Evolutionary conservation across 1,140 invertebrate species (phyloP).

Genomic region (Ganaspis sp.): DNA sequence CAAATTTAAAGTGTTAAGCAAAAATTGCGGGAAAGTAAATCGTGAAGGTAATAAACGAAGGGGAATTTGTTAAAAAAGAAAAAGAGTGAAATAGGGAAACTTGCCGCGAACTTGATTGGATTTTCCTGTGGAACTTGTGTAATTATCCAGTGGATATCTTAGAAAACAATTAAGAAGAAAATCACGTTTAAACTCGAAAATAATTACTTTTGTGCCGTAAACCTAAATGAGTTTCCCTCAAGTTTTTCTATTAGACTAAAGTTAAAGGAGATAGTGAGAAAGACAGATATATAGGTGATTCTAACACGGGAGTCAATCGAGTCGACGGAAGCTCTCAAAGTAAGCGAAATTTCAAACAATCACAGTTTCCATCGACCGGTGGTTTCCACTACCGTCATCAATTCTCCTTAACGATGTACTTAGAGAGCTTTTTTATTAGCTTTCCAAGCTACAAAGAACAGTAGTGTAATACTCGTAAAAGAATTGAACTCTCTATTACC

Average conservation of each 20-base stretch:
- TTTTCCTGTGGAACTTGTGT: constrained; percentile 26
- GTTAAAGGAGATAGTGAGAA: constrained; percentile 8
- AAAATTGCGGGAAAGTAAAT: neutral
- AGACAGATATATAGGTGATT: constrained; percentile 12
- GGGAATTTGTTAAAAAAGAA: neutral
- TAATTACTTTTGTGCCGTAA: constrained; percentile 29
- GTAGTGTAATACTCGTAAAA: constrained; percentile 4
- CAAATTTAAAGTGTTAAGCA: no score
- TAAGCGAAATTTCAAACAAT: constrained; percentile 30
- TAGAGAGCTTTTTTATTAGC: constrained; percentile 19
- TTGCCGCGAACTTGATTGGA: neutral
- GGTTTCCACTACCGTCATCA: constrained; percentile 14
- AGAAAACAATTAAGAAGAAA: constrained; percentile 28
- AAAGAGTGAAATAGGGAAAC: neutral
- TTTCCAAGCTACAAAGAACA: constrained; percentile 21
- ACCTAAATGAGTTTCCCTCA: constrained; percentile 24
- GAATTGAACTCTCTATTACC: neutral
- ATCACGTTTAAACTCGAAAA: constrained; percentile 29
- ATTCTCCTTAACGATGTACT: constrained; percentile 27
- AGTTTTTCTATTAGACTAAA: constrained; percentile 29
- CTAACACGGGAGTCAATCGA: constrained; percentile 26
- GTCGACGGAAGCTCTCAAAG: constrained; percentile 25
- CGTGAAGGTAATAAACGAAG: neutral
- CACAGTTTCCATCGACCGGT: constrained; percentile 11
- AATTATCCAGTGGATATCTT: constrained; percentile 16